These are phyloP conservation scores for Cyphomyrmex costatus DNA, from an alignment of 1,140 invertebrate species.

Conservation along the genomic window DNA sequence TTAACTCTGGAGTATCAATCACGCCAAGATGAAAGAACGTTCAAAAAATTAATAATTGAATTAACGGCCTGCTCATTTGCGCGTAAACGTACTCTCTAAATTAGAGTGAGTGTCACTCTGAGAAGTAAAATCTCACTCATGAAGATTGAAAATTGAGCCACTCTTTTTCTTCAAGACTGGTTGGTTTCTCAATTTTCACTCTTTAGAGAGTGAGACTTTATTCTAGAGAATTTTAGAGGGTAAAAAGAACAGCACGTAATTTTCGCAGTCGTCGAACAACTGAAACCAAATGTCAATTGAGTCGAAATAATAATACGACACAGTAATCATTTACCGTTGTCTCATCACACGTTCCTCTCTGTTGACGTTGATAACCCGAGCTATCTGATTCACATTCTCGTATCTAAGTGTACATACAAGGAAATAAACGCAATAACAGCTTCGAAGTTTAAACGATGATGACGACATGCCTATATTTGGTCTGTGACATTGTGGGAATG, in stretches of 20 bases:
- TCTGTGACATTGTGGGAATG: slow-evolving; percentile 3
- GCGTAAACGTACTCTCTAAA: neutral
- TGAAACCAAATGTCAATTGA: neutral
- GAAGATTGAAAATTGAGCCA: no score
- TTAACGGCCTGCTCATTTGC: neutral
- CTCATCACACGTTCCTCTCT: neutral
- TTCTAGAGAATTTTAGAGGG: no score
- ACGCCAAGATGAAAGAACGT: neutral
- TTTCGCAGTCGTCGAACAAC: neutral
- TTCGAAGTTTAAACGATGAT: slow-evolving; percentile 65
- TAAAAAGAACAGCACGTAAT: neutral
- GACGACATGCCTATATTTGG: slow-evolving; percentile 74
- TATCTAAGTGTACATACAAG: slow-evolving; percentile 28
- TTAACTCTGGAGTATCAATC: neutral
- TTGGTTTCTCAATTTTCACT: no score
- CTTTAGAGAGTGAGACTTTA: no score
- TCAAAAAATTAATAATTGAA: neutral
- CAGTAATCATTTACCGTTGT: slow-evolving; percentile 19
- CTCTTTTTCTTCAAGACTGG: no score
- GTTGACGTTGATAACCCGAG: neutral
- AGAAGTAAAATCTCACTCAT: no score
- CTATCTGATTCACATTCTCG: slow-evolving; percentile 24
- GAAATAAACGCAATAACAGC: slow-evolving; percentile 51
- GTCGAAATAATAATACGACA: neutral
- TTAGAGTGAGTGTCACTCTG: no score